Conservation (phyloP, 2,888 invertebrate species). For the Lepidonotus clava region DNA sequence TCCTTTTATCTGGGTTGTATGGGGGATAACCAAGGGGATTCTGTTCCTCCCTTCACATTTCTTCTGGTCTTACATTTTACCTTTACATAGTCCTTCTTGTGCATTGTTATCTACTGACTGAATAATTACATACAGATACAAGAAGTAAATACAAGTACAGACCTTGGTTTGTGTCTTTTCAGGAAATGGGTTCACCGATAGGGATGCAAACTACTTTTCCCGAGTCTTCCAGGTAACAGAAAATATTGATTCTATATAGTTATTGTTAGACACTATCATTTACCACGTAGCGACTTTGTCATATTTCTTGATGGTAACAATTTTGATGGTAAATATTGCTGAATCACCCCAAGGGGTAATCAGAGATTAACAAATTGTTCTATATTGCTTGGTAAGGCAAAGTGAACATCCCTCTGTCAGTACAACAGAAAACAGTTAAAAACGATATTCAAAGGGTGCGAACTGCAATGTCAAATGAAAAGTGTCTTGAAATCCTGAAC, state of each 20-base stretch:
- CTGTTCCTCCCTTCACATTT: neutral
- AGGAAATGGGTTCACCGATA: conserved; percentile 35
- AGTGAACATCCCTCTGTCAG: too few relatives aligned
- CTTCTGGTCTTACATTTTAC: too few relatives aligned
- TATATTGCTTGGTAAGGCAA: too few relatives aligned
- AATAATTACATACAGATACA: neutral
- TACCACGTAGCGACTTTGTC: too few relatives aligned
- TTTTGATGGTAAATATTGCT: too few relatives aligned
- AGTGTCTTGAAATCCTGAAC: too few relatives aligned
- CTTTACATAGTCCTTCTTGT: neutral
- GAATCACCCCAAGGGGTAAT: too few relatives aligned
- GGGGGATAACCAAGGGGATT: neutral
- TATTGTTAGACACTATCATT: neutral
- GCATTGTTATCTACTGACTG: neutral
- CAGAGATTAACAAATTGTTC: too few relatives aligned
- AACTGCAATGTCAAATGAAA: too few relatives aligned
- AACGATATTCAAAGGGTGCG: too few relatives aligned
- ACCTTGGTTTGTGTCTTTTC: neutral
- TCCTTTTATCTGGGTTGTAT: neutral
- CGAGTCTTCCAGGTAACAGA: conserved; percentile 12
- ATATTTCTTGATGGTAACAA: too few relatives aligned
- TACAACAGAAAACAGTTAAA: too few relatives aligned
- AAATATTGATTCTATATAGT: neutral
- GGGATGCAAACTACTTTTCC: conserved; percentile 2
- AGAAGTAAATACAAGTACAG: neutral